Conservation (phyloP, 2,797 vertebrate species). For the Myotis findleyi region DNA sequence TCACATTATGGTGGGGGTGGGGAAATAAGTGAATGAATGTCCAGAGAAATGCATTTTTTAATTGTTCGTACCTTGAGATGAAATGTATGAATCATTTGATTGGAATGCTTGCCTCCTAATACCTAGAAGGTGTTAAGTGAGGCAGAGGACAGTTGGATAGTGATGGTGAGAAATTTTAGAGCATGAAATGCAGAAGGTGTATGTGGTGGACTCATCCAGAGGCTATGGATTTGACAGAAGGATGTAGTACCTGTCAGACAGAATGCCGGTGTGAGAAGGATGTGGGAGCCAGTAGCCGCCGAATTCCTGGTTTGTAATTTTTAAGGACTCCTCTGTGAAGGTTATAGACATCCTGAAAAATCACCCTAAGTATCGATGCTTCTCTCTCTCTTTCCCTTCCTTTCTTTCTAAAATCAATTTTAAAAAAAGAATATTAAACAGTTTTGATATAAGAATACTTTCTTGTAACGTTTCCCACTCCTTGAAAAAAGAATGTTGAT, state of each 20-base stretch:
- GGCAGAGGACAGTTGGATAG: not conserved
- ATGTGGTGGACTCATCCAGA: not conserved
- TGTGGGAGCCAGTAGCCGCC: not conserved
- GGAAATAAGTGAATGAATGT: not conserved
- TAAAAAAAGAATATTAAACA: not conserved
- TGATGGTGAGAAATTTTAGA: not conserved
- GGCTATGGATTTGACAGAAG: not conserved
- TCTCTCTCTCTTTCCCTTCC: not conserved
- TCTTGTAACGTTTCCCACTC: constrained; percentile 7
- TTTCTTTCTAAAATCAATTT: not conserved
- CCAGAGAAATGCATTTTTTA: not conserved
- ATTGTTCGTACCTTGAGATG: not conserved
- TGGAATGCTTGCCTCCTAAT: not conserved
- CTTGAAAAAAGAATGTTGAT: constrained; percentile 38
- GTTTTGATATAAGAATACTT: constrained; percentile 9
- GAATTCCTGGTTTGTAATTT: not conserved
- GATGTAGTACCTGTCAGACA: not conserved
- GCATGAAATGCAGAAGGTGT: not conserved
- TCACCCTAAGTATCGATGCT: not conserved
- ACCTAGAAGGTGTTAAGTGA: not conserved
- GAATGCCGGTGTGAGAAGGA: not conserved
- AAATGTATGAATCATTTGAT: not conserved
- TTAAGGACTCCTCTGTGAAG: not conserved
- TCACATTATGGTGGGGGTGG: not conserved
- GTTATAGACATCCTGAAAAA: constrained; percentile 24